Percentiles rank a stretch among this genome's conserved stretches.
Conservation (phyloP, 2,888 invertebrate species). For the Oscheius sp. region DNA sequence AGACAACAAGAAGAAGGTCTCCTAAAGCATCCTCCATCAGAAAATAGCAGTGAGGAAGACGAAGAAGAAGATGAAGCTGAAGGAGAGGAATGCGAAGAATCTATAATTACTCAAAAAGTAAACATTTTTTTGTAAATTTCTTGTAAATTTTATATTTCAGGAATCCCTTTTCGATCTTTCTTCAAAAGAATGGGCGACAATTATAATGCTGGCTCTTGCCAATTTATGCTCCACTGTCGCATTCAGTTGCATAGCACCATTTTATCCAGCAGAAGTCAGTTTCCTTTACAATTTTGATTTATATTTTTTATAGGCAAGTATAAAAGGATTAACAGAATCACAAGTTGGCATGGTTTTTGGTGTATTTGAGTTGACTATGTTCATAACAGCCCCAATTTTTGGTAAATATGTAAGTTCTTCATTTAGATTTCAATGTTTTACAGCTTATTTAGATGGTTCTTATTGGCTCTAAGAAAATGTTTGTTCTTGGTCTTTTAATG, state of each 20-base stretch:
- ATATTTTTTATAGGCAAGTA: conserved; percentile 48
- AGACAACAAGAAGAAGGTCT: conserved; percentile 35
- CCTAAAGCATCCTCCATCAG: conserved; percentile 24
- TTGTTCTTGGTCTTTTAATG: conserved; percentile 86
- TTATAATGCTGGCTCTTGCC: conserved; percentile 70
- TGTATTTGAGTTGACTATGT: conserved; percentile 71
- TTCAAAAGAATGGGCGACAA: conserved; percentile 62
- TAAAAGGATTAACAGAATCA: conserved; percentile 69
- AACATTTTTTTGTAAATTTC: too few relatives aligned
- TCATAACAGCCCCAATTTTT: conserved; percentile 71
- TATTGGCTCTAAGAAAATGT: conserved; percentile 84
- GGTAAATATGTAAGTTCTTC: conserved; percentile 67
- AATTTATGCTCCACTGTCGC: conserved; percentile 72
- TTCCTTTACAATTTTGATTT: not conserved
- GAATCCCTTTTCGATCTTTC: conserved; percentile 40
- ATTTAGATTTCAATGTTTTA: not conserved
- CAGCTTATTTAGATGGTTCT: conserved; percentile 79
- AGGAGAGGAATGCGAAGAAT: conserved; percentile 36
- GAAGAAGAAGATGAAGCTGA: conserved; percentile 34
- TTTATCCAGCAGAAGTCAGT: conserved; percentile 69
- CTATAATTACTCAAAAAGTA: conserved; percentile 15
- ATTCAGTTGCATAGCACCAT: conserved; percentile 72
- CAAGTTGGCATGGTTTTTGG: conserved; percentile 73
- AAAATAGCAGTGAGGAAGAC: conserved; percentile 37
- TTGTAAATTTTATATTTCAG: conserved; percentile 8